phyloP scores from a whole-genome alignment of 2,113 vertebrate genomes.

The Tachysurus fulvidraco region DNA sequence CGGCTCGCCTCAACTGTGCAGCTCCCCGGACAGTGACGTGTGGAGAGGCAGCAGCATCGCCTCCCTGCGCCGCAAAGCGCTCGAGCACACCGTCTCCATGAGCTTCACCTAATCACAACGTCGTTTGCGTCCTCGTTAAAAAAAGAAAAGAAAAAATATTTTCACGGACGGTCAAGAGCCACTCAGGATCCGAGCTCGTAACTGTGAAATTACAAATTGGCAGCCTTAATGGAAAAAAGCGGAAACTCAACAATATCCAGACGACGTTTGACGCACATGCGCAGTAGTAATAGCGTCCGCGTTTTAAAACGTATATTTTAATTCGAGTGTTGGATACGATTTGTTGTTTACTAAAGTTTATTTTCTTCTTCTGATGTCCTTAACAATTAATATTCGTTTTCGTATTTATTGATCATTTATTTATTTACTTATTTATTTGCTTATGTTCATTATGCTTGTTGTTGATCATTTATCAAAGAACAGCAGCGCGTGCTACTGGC shows the following conservation, averaged over 20 bases:
- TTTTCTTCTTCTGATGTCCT: conserved; percentile 3
- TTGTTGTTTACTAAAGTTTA: conserved; percentile 32
- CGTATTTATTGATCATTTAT: conserved; percentile 36
- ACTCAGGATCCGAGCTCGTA: conserved; percentile 51
- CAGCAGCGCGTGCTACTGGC: conserved; percentile 5
- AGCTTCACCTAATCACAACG: conserved; percentile 88
- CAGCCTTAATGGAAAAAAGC: conserved; percentile 48
- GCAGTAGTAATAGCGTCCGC: conserved; percentile 33
- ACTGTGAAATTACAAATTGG: conserved; percentile 48
- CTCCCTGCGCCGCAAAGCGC: conserved; percentile 93
- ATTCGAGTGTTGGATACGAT: conserved; percentile 30
- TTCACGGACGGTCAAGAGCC: conserved; percentile 42
- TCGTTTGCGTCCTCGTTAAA: conserved; percentile 34
- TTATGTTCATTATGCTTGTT: conserved; percentile 39
- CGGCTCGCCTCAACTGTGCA: conserved; percentile 94
- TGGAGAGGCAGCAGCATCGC: conserved; percentile 99
- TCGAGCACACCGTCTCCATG: conserved; percentile 99
- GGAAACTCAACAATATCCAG: conserved; percentile 26
- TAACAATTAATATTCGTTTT: conserved; percentile 5
- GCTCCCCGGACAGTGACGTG: conserved; percentile 96
- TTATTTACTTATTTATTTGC: conserved; percentile 47
- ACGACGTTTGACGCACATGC: conserved; percentile 32
- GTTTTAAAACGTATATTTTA: conserved; percentile 23
- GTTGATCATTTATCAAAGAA: conserved; percentile 19
- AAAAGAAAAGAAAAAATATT: conserved; percentile 10